Evolutionary conservation across 1,140 invertebrate species (phyloP), one percentile per base, ranked within the genome.

Genomic region (Drosophila neocordata): DNA sequence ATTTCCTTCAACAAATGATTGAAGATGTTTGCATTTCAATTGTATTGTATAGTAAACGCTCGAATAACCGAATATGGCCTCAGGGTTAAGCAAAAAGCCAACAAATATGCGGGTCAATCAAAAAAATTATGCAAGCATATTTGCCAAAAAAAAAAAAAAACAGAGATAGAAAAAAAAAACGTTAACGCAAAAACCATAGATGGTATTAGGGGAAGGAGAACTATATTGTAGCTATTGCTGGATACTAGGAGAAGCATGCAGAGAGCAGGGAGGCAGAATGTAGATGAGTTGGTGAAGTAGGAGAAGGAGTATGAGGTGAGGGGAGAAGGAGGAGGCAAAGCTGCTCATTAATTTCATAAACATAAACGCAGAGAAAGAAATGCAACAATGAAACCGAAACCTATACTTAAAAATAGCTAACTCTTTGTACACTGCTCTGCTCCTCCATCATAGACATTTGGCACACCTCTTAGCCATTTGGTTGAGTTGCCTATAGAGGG

Each of bases 291-390:
- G n/a, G n/a, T n/a, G 41, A 44, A 1, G 13, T 1, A 20, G 8
- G 41, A 20, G 8, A 4, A 48, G 8, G 8, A 20, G 31, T 11
- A 1, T 1, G 71, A 34, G 58, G 18, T 15, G 31, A n/a, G n/a
- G n/a, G n/a, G 61, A 73, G 70, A 44, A 53, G 38, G 71, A 51
- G 56, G 60, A 68, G 75, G 64, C 57, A 69, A 62, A 75, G 77
- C 81, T 87, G 82, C 80, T 87, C 83, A 87, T 87, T 88, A 87
- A 87, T 88, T 87, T 87, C 79, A 87, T 87, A 88, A 89, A 80
- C 84, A 87, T 87, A 88, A 89, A 80, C 84, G 84, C 76, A 79
- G 68, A 84, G 27, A 58, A 77, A 89, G 83, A 87, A 87, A 87
- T 88, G 83, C 83, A 83, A 88, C 83, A 89, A 84, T 88, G 83